Conservation (phyloP, 1,140 invertebrate species). For the Copidosoma floridanum region DNA sequence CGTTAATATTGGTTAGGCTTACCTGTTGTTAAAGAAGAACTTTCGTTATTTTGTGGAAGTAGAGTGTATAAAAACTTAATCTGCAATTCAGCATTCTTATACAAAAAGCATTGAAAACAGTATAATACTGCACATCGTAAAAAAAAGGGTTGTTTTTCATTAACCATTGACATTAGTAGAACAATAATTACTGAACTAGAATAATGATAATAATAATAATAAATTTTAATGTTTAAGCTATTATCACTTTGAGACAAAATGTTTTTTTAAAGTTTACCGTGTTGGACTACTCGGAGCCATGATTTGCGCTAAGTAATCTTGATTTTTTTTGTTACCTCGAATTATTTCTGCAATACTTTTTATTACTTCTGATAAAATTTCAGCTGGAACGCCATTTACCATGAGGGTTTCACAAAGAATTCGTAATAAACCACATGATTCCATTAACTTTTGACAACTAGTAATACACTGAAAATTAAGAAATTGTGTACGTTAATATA, state of each 20-base stretch:
- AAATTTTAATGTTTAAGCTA: background rate
- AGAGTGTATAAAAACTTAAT: slow-evolving; percentile 87
- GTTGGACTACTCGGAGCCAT: slow-evolving; percentile 90
- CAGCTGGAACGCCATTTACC: slow-evolving; percentile 93
- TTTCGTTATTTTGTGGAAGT: slow-evolving; percentile 79
- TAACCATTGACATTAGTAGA: slow-evolving; percentile 97
- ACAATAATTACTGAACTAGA: slow-evolving; percentile 86
- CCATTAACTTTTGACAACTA: slow-evolving; percentile 87
- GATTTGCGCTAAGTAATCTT: slow-evolving; percentile 89
- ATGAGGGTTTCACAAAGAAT: slow-evolving; percentile 88
- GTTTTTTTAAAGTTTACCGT: slow-evolving; percentile 54
- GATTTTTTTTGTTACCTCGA: slow-evolving; percentile 85
- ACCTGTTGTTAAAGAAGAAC: slow-evolving; percentile 62
- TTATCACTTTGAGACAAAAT: background rate
- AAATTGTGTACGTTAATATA: too few relatives aligned
- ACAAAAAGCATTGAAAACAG: slow-evolving; percentile 95
- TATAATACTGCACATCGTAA: slow-evolving; percentile 94
- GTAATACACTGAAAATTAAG: slow-evolving; percentile 54
- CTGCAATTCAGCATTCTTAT: slow-evolving; percentile 89
- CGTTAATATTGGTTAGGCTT: too few relatives aligned
- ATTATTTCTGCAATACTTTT: slow-evolving; percentile 94
- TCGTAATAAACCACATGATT: slow-evolving; percentile 76
- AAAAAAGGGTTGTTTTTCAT: slow-evolving; percentile 93
- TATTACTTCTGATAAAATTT: slow-evolving; percentile 94
- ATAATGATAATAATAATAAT: slow-evolving; percentile 18